Evolutionary conservation across 2,888 invertebrate genomes (phyloP), one percentile per base, ranked within the genome.

Genomic region (Pecten maximus): DNA sequence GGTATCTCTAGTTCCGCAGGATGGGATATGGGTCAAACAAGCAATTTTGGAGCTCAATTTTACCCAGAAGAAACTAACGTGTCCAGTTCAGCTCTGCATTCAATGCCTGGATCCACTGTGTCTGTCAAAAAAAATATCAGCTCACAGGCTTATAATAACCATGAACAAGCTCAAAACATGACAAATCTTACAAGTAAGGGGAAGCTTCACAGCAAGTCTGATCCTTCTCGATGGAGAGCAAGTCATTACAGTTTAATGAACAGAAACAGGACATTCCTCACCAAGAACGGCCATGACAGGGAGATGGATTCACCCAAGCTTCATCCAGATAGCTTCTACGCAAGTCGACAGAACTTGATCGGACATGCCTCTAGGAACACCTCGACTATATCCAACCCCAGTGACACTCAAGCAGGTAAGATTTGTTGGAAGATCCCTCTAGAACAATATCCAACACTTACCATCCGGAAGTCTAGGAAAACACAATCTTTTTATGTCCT

Each of bases 331-430:
- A 74, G 16, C 15, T 6, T 28, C 10, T 28, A 12, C 2, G 35
- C 74, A 28, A 19, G 35, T 35, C 74, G 35, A 23, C 74, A 23
- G 2, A 28, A 35, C 74, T 74, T 12, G 4, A 28, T 74, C 10
- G 74, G 35, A 8, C 74, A 74, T 35, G 74, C 35, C 28, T 74
- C 74, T 10, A 74, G 74, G 35, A 74, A 74, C 15, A 74, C 74
- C 19, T 74, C 74, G 28, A 74, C 74, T 74, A 74, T 74, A 74
- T 74, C 74, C 74, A 74, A 74, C 35, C 74, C 74, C 10, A 74
- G 74, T 74, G 74, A 74, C 23, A 74, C 74, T 2, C 28, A 28
- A 28, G 74, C 74, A 35, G 74, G 74, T 74, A 35, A 74, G 60
- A 23, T 54, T 23, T 23, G 1, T 23, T 19, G n/a, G 19, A 6